phyloP scores from a whole-genome alignment of 2,113 vertebrate species.

The Misgurnus mizolepis region DNA sequence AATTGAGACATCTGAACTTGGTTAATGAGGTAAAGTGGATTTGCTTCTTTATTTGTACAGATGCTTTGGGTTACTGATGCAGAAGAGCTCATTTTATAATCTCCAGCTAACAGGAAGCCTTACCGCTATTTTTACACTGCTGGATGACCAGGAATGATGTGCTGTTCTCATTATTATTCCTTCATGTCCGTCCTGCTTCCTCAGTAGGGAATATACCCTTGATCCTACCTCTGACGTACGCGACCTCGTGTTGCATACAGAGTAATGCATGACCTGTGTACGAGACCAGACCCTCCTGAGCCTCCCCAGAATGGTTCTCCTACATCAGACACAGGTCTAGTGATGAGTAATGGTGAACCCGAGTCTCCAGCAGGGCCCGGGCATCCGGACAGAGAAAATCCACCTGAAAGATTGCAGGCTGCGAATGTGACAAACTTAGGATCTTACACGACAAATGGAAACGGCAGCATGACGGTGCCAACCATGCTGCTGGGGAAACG shows the following conservation, averaged over 20 bases:
- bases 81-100: too few relatives aligned
- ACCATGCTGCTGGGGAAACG: slow-evolving; percentile 68
- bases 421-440: slow-evolving; percentile 49
- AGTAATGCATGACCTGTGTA: slow-evolving; percentile 75
- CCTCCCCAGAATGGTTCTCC: slow-evolving; percentile 58
- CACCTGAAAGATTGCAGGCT: slow-evolving; percentile 47
- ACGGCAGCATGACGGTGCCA: slow-evolving; percentile 21
- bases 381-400: slow-evolving; percentile 50
- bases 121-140: too few relatives aligned
- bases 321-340: slow-evolving; percentile 53
- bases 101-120: too few relatives aligned
- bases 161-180: background rate
- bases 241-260: too few relatives aligned
- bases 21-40: background rate
- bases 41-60: background rate
- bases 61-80: too few relatives aligned
- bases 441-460: slow-evolving; percentile 45
- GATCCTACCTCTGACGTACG: background rate
- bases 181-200: background rate
- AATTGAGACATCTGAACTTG: background rate
- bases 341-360: slow-evolving; percentile 39
- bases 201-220: slow-evolving; percentile 3
- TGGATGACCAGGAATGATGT: too few relatives aligned
- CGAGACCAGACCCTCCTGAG: slow-evolving; percentile 62
- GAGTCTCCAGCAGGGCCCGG: slow-evolving; percentile 53